A percentile compares a stretch with the other conserved stretches of the same genome.
phyloP scores from a whole-genome alignment of 2,113 vertebrate species.

The Percopsis transmontana region DNA sequence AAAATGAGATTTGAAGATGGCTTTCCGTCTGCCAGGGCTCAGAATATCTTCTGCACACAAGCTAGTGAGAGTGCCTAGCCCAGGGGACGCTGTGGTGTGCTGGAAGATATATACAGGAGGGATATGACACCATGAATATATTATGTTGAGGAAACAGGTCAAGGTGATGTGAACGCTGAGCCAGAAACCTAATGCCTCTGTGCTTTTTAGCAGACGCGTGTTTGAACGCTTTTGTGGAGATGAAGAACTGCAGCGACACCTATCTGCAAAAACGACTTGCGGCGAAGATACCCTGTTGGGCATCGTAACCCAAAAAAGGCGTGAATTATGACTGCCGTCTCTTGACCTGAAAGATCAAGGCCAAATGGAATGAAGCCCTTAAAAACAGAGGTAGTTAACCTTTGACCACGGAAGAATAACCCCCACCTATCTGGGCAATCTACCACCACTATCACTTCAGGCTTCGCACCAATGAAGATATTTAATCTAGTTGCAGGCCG shows the following conservation, averaged over 20 bases:
- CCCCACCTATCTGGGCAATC: constrained; percentile 35
- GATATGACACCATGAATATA: constrained; percentile 42
- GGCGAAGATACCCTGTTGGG: constrained; percentile 35
- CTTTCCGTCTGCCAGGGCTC: not conserved
- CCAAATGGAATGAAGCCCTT: constrained; percentile 50
- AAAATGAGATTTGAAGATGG: constrained; percentile 50
- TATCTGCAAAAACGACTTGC: constrained; percentile 42
- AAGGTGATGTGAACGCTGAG: constrained; percentile 49
- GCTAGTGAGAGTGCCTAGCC: constrained; percentile 41
- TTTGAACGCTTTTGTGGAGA: not conserved
- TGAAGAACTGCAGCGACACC: constrained; percentile 8
- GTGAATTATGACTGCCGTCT: constrained; percentile 58
- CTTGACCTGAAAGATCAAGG: constrained; percentile 57
- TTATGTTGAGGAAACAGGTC: constrained; percentile 59
- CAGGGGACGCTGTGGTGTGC: constrained; percentile 22
- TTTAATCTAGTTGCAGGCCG: constrained; percentile 65
- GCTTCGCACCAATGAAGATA: constrained; percentile 54
- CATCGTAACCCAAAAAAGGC: constrained; percentile 34
- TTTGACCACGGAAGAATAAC: constrained; percentile 38
- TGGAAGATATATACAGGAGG: constrained; percentile 22
- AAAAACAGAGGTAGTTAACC: constrained; percentile 55
- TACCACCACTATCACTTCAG: constrained; percentile 41
- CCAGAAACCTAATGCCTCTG: constrained; percentile 18
- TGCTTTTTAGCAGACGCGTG: constrained; percentile 14
- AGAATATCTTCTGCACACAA: constrained; percentile 34